phyloP scores from a whole-genome alignment of 2,888 invertebrate genomes.

The Agelastica alni region DNA sequence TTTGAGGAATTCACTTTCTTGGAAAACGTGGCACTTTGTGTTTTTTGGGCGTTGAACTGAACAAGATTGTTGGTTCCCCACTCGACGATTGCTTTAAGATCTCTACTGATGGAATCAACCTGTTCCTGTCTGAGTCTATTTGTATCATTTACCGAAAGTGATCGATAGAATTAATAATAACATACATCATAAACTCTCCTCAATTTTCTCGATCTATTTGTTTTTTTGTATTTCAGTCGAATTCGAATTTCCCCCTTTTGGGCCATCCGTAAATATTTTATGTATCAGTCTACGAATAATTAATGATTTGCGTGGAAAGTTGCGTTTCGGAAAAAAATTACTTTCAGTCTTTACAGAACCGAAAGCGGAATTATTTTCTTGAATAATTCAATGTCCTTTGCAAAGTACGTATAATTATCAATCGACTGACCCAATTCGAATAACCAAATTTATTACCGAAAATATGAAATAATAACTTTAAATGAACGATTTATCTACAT shows the following conservation, averaged over 20 bases:
- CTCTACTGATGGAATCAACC: too few species aligned
- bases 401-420: constrained; percentile 16
- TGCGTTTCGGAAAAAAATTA: constrained; percentile 21
- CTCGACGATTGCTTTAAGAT: too few species aligned
- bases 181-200: too few species aligned
- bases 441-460: constrained; percentile 1
- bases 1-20: too few species aligned
- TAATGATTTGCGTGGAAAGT: constrained; percentile 23
- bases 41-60: too few species aligned
- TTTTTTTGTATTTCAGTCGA: too few species aligned
- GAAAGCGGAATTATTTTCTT: constrained; percentile 12
- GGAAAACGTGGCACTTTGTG: too few species aligned
- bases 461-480: constrained; percentile 11
- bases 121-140: too few species aligned
- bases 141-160: too few species aligned
- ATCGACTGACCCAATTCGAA: constrained; percentile 15
- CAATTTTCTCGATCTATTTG: too few species aligned
- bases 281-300: constrained; percentile 10
- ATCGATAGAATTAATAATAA: too few species aligned
- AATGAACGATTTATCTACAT: constrained; percentile 1
- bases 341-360: constrained; percentile 9
- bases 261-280: constrained; percentile 9
- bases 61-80: too few species aligned
- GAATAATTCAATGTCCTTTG: constrained; percentile 10
- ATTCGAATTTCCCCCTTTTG: constrained; percentile 4